Conservation (phyloP, 2,888 invertebrate species). For the Parelbella ahira region DNA sequence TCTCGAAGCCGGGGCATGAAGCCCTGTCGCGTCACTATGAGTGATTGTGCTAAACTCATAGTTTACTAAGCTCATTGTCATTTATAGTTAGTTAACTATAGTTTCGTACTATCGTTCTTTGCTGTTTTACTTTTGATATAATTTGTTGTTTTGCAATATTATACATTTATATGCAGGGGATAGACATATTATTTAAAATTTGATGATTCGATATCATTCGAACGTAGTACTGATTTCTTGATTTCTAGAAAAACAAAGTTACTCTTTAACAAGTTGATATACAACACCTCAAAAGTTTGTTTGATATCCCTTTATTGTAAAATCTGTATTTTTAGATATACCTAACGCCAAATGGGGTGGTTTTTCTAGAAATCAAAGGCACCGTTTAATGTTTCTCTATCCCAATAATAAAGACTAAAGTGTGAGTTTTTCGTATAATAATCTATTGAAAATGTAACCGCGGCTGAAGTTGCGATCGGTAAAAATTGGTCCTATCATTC, state of each 20-base stretch:
- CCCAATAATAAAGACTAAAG: slow-evolving; percentile 55
- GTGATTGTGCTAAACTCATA: slow-evolving; percentile 81
- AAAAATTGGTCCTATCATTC: slow-evolving; percentile 84
- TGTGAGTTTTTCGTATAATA: slow-evolving; percentile 36
- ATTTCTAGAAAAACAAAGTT: slow-evolving; percentile 13
- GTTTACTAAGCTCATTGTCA: slow-evolving; percentile 64
- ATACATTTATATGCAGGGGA: slow-evolving; percentile 42
- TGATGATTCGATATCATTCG: background rate
- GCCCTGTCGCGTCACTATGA: slow-evolving; percentile 71
- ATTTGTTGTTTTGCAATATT: slow-evolving; percentile 40
- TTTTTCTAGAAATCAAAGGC: slow-evolving; percentile 18
- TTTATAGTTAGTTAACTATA: slow-evolving; percentile 62
- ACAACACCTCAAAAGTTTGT: slow-evolving; percentile 22
- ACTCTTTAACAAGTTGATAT: too few species aligned
- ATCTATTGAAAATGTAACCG: slow-evolving; percentile 41
- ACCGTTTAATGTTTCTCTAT: slow-evolving; percentile 33
- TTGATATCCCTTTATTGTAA: slow-evolving; percentile 17
- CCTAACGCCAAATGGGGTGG: slow-evolving; percentile 3
- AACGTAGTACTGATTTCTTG: slow-evolving; percentile 2
- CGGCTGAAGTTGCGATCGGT: slow-evolving; percentile 72
- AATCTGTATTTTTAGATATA: slow-evolving; percentile 19
- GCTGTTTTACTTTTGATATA: slow-evolving; percentile 45
- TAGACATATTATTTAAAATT: slow-evolving; percentile 28
- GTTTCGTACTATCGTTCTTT: slow-evolving; percentile 36
- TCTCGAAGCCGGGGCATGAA: slow-evolving; percentile 40